Percentiles rank a stretch among this genome's conserved stretches.
phyloP scores from a whole-genome alignment of 2,888 invertebrate species.

The Galerucella pusilla region DNA sequence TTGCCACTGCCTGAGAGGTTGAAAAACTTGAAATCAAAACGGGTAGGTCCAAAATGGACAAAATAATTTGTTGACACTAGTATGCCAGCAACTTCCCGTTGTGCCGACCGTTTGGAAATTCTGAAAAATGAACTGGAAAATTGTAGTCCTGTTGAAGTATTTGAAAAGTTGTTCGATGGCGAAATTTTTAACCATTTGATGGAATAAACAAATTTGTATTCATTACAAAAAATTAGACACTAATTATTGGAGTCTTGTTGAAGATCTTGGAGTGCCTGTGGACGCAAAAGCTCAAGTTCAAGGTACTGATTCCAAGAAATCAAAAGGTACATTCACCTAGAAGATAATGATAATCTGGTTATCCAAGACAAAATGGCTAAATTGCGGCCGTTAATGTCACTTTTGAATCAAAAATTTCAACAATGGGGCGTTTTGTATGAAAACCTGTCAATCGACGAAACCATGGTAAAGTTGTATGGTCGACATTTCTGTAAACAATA shows the following conservation, averaged over 20 bases:
- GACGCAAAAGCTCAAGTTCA: conserved; percentile 30
- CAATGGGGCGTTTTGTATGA: conserved; percentile 41
- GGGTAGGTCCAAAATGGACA: too few species aligned
- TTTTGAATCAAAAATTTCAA: conserved; percentile 42
- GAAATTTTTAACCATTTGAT: conserved; percentile 10
- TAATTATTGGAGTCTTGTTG: too few species aligned
- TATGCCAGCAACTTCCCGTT: too few species aligned
- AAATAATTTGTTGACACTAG: too few species aligned
- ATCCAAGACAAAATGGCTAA: conserved; percentile 39
- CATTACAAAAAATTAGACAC: conserved; percentile 6
- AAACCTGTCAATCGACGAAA: conserved; percentile 43
- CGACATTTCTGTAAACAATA: conserved; percentile 48
- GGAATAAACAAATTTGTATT: conserved; percentile 7
- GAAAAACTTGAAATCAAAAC: too few species aligned
- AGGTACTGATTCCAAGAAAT: conserved; percentile 48
- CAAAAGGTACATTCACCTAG: conserved; percentile 42
- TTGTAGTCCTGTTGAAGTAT: neutral
- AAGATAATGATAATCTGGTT: conserved; percentile 41
- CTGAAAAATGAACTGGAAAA: too few species aligned
- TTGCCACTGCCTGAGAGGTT: neutral
- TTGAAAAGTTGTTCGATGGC: conserved; percentile 1
- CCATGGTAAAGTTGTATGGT: conserved; percentile 51
- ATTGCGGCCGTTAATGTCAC: conserved; percentile 42
- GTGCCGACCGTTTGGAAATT: conserved; percentile 5
- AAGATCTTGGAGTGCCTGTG: neutral